Conservation (phyloP, 2,888 invertebrate species). For the Tenthredo livida region DNA sequence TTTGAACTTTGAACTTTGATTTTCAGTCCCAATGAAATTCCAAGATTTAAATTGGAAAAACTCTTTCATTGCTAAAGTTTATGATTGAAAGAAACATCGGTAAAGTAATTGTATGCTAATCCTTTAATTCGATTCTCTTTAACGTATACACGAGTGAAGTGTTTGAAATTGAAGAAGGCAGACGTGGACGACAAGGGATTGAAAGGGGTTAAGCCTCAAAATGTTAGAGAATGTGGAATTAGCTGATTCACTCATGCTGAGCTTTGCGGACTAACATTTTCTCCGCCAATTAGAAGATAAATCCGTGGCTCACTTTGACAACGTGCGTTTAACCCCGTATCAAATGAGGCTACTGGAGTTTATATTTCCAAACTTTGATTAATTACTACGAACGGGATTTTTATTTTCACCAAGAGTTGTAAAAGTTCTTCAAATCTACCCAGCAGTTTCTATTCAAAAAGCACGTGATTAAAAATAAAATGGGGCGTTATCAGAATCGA, state of each 20-base stretch:
- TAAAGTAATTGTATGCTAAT: conserved; percentile 25
- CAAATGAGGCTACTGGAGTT: neutral
- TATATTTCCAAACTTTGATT: neutral
- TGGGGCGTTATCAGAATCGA: neutral
- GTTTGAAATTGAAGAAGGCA: conserved; percentile 16
- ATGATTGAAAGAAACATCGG: neutral
- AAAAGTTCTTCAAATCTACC: neutral
- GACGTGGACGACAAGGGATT: neutral
- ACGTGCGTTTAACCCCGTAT: neutral
- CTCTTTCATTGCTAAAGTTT: neutral
- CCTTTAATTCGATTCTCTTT: conserved; percentile 9
- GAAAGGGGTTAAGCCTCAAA: conserved; percentile 4
- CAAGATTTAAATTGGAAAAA: neutral
- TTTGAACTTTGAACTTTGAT: no score
- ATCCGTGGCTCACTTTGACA: conserved; percentile 7
- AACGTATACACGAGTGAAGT: neutral
- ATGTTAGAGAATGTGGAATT: conserved; percentile 7
- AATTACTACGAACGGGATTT: neutral
- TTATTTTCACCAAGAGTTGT: neutral
- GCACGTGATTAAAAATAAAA: neutral
- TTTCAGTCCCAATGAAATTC: neutral
- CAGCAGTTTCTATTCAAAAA: neutral
- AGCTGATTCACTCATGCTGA: neutral
- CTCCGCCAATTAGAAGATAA: neutral
- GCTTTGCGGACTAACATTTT: conserved; percentile 15